Percentiles rank a stretch among this genome's conserved stretches.
phyloP scores from a whole-genome alignment of 2,113 vertebrate species.

The Colius striatus region DNA sequence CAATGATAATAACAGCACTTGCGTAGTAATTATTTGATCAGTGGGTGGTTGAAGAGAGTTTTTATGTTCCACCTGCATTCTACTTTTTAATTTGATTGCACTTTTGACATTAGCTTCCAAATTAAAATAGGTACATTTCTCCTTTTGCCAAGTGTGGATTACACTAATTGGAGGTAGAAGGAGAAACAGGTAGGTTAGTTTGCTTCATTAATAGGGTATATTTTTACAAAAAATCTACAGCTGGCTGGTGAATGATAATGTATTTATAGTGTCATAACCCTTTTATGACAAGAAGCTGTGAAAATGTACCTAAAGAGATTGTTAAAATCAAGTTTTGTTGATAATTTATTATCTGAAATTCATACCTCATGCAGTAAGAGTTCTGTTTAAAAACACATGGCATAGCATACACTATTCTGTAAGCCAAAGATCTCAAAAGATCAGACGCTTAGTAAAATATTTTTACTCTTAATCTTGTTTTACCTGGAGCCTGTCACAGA shows the following conservation, averaged over 20 bases:
- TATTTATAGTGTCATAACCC: background rate
- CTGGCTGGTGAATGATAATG: background rate
- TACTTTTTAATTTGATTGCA: conserved; percentile 51
- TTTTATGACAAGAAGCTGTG: background rate
- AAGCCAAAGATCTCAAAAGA: background rate
- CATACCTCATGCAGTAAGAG: background rate
- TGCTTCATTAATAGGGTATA: background rate
- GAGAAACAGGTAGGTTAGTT: background rate
- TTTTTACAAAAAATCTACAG: background rate
- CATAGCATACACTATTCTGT: background rate
- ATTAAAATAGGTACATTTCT: conserved; percentile 11
- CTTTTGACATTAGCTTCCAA: conserved; percentile 12
- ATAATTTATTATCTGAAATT: background rate
- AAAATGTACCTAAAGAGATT: background rate
- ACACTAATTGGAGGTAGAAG: background rate
- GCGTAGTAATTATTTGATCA: conserved; percentile 36
- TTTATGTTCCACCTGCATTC: conserved; percentile 38
- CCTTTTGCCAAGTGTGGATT: background rate
- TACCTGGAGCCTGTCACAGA: background rate
- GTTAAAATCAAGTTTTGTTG: background rate
- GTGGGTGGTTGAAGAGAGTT: conserved; percentile 41
- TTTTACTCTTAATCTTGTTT: background rate
- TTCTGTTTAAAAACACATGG: background rate
- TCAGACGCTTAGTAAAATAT: background rate
- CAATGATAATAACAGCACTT: conserved; percentile 1